phyloP scores from a whole-genome alignment of 2,888 invertebrate genomes.

The Strigamia crassipes region DNA sequence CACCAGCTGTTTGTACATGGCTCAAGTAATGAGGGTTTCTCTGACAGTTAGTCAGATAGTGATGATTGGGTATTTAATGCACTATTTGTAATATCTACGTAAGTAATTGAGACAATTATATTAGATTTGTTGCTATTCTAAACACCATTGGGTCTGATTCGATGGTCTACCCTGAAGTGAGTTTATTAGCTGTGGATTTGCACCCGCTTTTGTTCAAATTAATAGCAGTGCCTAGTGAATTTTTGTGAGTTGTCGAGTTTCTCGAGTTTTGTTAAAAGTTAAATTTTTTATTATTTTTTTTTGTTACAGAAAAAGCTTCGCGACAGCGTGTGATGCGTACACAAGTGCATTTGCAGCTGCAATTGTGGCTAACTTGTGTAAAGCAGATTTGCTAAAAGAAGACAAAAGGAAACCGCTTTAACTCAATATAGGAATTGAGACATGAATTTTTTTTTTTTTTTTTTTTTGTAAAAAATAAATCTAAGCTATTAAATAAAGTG shows the following conservation, averaged over 20 bases:
- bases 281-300: no score
- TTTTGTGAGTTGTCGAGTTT: not conserved
- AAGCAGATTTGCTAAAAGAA: not conserved
- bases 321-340: not conserved
- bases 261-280: not conserved
- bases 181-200: not conserved
- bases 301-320: not conserved
- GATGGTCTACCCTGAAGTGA: not conserved
- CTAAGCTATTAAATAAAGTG: no score
- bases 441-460: no score
- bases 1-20: not conserved
- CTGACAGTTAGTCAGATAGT: not conserved
- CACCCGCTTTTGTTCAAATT: not conserved
- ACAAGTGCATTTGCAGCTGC: not conserved
- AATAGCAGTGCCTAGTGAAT: not conserved
- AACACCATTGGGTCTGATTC: not conserved
- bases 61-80: conserved; percentile 10
- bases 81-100: no score
- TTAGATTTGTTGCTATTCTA: not conserved
- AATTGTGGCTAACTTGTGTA: not conserved
- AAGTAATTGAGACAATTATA: not conserved
- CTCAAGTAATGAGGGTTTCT: conserved; percentile 10
- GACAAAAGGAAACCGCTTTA: not conserved
- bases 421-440: no score
- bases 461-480: no score